A percentile compares a stretch with the other conserved stretches of the same genome.
Evolutionary conservation across 2,113 vertebrate species (phyloP).

Genomic region (Gymnocephalus cernua): DNA sequence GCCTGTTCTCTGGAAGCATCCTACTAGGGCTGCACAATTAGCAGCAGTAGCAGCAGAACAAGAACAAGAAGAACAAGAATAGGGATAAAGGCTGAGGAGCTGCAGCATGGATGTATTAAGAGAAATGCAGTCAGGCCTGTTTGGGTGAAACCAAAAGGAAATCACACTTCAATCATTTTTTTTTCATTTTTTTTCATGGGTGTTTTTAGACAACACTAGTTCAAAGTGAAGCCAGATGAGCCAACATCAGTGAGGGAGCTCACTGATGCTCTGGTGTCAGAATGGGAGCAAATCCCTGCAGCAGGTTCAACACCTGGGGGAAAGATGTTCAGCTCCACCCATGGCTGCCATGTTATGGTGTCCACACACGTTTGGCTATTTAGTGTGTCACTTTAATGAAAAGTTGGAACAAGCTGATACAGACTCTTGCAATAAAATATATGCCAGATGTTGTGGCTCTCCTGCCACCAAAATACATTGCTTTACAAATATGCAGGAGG

Average conservation of each 20-base stretch:
- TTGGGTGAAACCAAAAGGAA: slow-evolving; percentile 76
- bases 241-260: background rate
- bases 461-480: background rate
- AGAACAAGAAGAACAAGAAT: background rate
- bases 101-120: background rate
- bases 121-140: slow-evolving; percentile 39
- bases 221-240: background rate
- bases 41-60: too few relatives aligned
- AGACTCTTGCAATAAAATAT: background rate
- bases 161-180: too few relatives aligned
- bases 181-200: too few relatives aligned
- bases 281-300: background rate
- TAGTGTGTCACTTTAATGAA: background rate
- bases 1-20: background rate
- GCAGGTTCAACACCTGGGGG: background rate
- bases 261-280: background rate
- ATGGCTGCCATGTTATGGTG: background rate
- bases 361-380: background rate
- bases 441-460: background rate
- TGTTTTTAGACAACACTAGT: background rate
- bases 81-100: slow-evolving; percentile 54
- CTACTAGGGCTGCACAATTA: too few relatives aligned
- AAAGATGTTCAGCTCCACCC: background rate
- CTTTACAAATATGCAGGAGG: background rate
- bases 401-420: background rate